A percentile compares a stretch with the other conserved stretches of the same genome.
Conservation (phyloP, 2,797 vertebrate species). For the Melanotaenia pygmaea region DNA sequence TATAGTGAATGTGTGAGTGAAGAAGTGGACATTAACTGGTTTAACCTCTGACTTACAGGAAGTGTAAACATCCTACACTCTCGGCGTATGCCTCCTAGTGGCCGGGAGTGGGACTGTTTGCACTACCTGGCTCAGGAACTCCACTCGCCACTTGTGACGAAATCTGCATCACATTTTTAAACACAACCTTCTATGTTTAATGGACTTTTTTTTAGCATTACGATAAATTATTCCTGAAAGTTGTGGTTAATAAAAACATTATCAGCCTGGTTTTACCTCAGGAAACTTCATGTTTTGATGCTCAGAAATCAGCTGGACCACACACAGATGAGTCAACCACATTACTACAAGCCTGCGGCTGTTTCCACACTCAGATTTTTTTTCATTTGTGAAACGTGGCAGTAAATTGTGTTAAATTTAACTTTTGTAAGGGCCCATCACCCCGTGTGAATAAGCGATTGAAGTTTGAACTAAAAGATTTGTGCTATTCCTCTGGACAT, state of each 20-base stretch:
- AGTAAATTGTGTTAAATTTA: not conserved
- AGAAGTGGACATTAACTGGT: conserved; percentile 14
- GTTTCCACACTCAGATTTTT: not conserved
- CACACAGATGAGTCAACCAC: too few relatives aligned
- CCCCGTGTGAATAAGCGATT: conserved; percentile 37
- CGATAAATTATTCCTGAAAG: too few relatives aligned
- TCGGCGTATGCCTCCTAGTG: conserved; percentile 91
- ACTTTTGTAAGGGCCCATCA: not conserved
- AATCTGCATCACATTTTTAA: not conserved
- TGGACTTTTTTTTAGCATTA: too few relatives aligned
- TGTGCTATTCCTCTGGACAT: conserved; percentile 39
- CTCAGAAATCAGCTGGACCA: too few relatives aligned
- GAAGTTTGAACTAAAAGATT: conserved; percentile 19
- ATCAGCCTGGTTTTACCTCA: too few relatives aligned
- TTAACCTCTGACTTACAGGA: conserved; percentile 86
- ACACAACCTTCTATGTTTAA: not conserved
- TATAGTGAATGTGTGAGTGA: too few relatives aligned
- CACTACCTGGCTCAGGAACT: conserved; percentile 89
- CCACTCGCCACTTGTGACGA: conserved; percentile 9
- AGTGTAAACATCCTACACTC: conserved; percentile 99
- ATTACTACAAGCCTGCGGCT: not conserved
- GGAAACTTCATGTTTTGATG: too few relatives aligned
- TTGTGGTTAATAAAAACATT: too few relatives aligned
- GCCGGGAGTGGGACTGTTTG: conserved; percentile 99
- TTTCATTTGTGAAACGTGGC: not conserved